These are phyloP conservation scores for Tenodera sinensis DNA, from an alignment of 2,888 invertebrate genomes.

Conservation along the genomic window DNA sequence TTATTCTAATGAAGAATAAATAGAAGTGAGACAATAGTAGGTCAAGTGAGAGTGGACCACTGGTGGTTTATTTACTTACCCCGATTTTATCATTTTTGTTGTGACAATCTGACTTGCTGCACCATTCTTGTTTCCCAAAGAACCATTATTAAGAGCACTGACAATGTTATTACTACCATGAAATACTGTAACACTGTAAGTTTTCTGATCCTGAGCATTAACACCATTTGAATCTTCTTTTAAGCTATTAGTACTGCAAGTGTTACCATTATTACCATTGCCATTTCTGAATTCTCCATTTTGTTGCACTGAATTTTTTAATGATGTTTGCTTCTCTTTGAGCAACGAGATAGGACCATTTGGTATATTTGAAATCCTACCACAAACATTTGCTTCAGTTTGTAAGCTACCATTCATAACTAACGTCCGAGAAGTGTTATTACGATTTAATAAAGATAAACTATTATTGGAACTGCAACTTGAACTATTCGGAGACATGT, in stretches of 20 bases:
- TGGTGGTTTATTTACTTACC: background rate
- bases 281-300: background rate
- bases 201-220: slow-evolving; percentile 3
- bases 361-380: background rate
- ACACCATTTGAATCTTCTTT: background rate
- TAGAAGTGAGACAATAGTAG: no score
- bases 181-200: background rate
- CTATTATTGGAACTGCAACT: background rate
- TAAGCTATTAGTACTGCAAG: background rate
- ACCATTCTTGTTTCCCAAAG: background rate
- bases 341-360: slow-evolving; percentile 12
- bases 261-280: background rate
- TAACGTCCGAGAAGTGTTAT: background rate
- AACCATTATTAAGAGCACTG: background rate
- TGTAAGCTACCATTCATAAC: slow-evolving; percentile 4
- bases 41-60: background rate
- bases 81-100: background rate
- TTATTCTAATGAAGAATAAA: no score
- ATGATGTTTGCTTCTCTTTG: slow-evolving; percentile 4
- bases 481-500: background rate
- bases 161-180: background rate
- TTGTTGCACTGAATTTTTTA: background rate
- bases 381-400: background rate
- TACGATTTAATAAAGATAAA: background rate
- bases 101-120: background rate